Conservation (phyloP, 2,113 vertebrate genomes). For the Heterotis niloticus region DNA sequence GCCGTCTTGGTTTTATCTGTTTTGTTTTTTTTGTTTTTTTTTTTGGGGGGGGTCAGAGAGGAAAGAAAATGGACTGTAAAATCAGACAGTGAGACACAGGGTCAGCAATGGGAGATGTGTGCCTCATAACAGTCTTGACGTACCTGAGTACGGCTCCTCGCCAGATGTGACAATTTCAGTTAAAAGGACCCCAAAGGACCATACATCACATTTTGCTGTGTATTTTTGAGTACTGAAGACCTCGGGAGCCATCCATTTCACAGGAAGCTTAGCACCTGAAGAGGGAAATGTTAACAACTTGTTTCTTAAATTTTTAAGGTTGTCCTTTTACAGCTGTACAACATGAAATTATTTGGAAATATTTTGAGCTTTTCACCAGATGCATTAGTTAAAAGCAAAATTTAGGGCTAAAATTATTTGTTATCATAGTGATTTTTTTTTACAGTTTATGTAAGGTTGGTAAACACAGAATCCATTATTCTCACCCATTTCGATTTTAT, state of each 20-base stretch:
- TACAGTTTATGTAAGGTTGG: neutral
- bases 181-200: conserved; percentile 53
- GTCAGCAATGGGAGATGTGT: neutral
- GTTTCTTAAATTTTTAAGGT: neutral
- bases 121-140: neutral
- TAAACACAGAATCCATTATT: neutral
- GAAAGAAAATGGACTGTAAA: neutral
- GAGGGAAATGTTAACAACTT: neutral
- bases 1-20: conserved; percentile 35
- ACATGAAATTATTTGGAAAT: neutral
- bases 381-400: too few species aligned
- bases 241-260: conserved; percentile 57
- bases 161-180: conserved; percentile 51
- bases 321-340: too few species aligned
- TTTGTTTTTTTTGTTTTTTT: neutral
- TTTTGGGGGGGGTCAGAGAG: conserved; percentile 2
- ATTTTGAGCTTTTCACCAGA: too few species aligned
- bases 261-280: conserved; percentile 37
- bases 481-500: conserved; percentile 31
- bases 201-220: conserved; percentile 49
- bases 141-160: conserved; percentile 48
- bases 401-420: too few species aligned
- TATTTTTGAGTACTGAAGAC: conserved; percentile 39
- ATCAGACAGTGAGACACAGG: neutral
- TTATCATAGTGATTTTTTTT: neutral